These are phyloP conservation scores for Varanus salvator DNA, from an alignment of 2,113 vertebrate species.

Conservation along the genomic window DNA sequence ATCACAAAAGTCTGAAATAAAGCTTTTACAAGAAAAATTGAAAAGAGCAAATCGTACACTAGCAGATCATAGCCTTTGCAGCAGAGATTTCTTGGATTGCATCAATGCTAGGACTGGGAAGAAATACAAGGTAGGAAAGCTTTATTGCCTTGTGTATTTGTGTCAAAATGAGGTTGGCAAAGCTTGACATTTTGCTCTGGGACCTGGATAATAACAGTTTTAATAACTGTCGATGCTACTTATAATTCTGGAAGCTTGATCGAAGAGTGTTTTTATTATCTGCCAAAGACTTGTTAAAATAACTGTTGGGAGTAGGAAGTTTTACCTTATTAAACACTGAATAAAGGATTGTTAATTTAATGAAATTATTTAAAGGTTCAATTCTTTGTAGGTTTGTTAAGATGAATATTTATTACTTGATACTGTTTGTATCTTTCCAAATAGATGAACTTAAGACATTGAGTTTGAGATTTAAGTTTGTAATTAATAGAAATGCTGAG, in stretches of 20 bases:
- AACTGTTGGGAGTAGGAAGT: conserved; percentile 61
- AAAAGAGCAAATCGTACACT: conserved; percentile 64
- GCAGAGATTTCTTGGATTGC: conserved; percentile 52
- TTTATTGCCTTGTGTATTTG: conserved; percentile 67
- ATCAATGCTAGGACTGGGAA: conserved; percentile 49
- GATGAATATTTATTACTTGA: conserved; percentile 67
- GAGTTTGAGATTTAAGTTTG: conserved; percentile 35
- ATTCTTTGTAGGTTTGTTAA: conserved; percentile 68
- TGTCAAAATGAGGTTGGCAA: conserved; percentile 65
- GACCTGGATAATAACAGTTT: conserved; percentile 69
- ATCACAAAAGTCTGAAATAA: conserved; percentile 75
- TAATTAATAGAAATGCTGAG: conserved; percentile 1
- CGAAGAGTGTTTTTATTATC: conserved; percentile 64
- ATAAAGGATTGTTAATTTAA: conserved; percentile 70
- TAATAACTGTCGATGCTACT: conserved; percentile 66
- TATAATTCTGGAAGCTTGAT: conserved; percentile 71
- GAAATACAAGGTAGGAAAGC: conserved; percentile 66
- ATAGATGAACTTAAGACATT: conserved; percentile 31
- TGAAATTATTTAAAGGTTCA: conserved; percentile 67
- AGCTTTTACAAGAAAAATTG: conserved; percentile 75
- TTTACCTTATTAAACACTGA: conserved; percentile 73
- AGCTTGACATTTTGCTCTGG: conserved; percentile 71
- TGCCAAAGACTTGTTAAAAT: conserved; percentile 74
- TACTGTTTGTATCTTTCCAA: conserved; percentile 37
- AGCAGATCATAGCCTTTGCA: conserved; percentile 47